Conservation (phyloP, 2,888 invertebrate species). For the Thymelicus acteon region DNA sequence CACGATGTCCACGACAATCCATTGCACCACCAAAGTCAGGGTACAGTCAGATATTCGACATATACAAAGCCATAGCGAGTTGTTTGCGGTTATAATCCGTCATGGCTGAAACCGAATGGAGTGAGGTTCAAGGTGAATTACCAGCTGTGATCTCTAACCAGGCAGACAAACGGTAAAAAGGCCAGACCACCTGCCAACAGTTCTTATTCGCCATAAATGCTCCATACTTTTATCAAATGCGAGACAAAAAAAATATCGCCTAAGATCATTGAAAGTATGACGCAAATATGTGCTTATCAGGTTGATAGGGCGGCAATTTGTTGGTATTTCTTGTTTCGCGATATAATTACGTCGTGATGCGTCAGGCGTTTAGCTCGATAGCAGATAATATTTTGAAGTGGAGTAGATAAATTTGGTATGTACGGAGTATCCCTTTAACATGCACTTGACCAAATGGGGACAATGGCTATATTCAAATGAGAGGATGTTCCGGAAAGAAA, state of each 20-base stretch:
- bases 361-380: neutral
- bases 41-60: no score
- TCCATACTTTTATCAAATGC: neutral
- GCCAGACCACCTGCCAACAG: slow-evolving; percentile 1
- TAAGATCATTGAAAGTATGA: slow-evolving; percentile 7
- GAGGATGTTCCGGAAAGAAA: no score
- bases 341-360: neutral
- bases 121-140: neutral
- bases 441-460: no score
- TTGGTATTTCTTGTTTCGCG: slow-evolving; percentile 1
- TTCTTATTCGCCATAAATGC: slow-evolving; percentile 3
- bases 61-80: neutral
- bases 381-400: neutral
- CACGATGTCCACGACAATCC: no score
- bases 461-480: no score
- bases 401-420: no score
- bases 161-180: neutral
- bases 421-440: no score
- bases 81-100: neutral
- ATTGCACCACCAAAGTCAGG: no score
- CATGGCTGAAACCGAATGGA: neutral
- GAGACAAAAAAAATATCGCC: neutral
- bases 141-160: neutral
- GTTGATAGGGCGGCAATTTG: slow-evolving; percentile 9
- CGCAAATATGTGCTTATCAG: slow-evolving; percentile 5